phyloP scores from a whole-genome alignment of 1,140 invertebrate species.

The Trichonephila clavipes region DNA sequence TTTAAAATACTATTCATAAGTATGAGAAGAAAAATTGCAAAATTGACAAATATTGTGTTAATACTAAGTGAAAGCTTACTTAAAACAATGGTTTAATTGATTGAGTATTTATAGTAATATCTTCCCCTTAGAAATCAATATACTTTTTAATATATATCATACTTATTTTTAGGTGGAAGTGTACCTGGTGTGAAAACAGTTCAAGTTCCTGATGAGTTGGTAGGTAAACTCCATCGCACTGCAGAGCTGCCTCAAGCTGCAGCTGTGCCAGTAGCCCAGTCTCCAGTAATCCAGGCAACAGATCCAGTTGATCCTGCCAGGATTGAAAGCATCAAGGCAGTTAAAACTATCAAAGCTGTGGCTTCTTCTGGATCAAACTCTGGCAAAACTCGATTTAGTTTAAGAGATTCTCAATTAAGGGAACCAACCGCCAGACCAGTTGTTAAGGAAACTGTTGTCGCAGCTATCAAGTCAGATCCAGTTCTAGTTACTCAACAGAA shows the following conservation, averaged over 20 bases:
- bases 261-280: not conserved
- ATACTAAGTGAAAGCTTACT: no score
- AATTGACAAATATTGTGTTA: no score
- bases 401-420: not conserved
- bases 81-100: no score
- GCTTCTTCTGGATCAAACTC: not conserved
- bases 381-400: not conserved
- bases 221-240: not conserved
- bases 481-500: not conserved
- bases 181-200: not conserved
- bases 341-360: not conserved
- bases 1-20: no score
- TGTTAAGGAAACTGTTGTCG: not conserved
- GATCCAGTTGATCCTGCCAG: not conserved
- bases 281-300: not conserved
- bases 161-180: not conserved
- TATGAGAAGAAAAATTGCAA: no score
- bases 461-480: not conserved
- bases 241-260: conserved; percentile 15
- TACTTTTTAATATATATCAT: no score
- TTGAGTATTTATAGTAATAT: no score
- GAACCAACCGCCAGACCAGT: not conserved
- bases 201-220: not conserved
- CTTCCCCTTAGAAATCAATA: no score
- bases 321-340: not conserved